Percentiles rank a stretch among this genome's conserved stretches.
phyloP scores from a whole-genome alignment of 37 sponge, comb jelly and placozoan species.

The Crambe crambe region DNA sequence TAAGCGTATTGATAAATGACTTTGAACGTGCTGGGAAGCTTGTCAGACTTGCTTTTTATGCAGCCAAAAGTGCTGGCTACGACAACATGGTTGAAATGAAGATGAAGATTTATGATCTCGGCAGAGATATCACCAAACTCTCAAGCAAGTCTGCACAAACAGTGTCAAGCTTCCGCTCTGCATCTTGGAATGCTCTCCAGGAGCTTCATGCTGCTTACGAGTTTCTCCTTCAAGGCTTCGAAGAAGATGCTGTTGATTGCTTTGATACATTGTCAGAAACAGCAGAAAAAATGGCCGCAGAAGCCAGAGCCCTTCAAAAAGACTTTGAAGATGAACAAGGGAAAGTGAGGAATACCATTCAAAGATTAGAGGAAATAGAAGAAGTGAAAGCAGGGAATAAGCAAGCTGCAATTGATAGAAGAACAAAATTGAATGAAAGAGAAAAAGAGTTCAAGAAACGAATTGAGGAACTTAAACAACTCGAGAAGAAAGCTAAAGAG shows the following conservation, averaged over 20 bases:
- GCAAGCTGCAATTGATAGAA: background rate
- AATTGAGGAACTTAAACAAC: background rate
- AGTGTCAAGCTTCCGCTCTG: background rate
- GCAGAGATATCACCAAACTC: background rate
- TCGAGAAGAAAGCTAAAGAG: background rate
- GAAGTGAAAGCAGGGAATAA: background rate
- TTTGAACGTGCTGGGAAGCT: background rate
- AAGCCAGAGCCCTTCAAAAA: background rate
- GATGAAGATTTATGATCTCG: background rate
- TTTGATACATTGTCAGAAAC: background rate
- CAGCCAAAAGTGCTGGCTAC: background rate
- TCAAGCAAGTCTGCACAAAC: background rate
- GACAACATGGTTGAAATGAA: background rate
- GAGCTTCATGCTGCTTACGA: background rate
- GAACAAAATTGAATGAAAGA: background rate
- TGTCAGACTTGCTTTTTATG: background rate
- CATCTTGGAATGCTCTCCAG: background rate
- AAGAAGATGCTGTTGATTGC: background rate
- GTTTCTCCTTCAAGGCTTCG: background rate
- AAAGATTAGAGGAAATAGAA: background rate
- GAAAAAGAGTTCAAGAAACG: background rate
- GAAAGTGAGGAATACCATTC: background rate
- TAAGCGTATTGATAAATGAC: background rate
- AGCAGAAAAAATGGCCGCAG: background rate
- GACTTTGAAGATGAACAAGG: background rate